Evolutionary conservation across 2,797 vertebrate species (phyloP).

Genomic region (Coccyzus lansbergi): DNA sequence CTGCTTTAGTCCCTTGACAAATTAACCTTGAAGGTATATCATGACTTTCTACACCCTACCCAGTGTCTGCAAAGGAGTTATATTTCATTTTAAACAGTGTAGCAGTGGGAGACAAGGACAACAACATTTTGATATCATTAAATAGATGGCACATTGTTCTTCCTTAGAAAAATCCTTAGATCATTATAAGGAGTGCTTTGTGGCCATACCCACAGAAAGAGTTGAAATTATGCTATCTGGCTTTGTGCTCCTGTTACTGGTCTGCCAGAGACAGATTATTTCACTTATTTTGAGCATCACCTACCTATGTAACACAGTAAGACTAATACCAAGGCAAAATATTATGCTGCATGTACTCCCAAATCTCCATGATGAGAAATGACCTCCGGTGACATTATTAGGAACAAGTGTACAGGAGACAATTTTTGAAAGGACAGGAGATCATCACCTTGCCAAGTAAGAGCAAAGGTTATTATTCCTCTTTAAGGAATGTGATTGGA

Average conservation of each 20-base stretch:
- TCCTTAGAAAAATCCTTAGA: background rate
- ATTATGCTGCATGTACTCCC: background rate
- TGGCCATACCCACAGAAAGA: background rate
- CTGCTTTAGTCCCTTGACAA: background rate
- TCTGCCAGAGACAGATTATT: background rate
- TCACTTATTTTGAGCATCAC: background rate
- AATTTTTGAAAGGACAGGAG: background rate
- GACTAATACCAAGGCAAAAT: background rate
- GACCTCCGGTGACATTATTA: background rate
- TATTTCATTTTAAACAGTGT: background rate
- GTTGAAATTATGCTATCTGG: background rate
- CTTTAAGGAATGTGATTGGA: background rate
- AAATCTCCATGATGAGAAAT: background rate
- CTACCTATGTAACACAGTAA: background rate
- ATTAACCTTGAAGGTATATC: conserved; percentile 8
- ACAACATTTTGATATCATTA: background rate
- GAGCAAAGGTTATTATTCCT: background rate
- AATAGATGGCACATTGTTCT: background rate
- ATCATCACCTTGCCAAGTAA: background rate
- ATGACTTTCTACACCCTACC: background rate
- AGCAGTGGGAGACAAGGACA: background rate
- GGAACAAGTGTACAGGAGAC: background rate
- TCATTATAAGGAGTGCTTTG: background rate
- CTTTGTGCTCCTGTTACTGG: background rate
- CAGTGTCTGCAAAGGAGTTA: background rate